Conservation (phyloP, 2,797 vertebrate species). For the Morus bassanus region DNA sequence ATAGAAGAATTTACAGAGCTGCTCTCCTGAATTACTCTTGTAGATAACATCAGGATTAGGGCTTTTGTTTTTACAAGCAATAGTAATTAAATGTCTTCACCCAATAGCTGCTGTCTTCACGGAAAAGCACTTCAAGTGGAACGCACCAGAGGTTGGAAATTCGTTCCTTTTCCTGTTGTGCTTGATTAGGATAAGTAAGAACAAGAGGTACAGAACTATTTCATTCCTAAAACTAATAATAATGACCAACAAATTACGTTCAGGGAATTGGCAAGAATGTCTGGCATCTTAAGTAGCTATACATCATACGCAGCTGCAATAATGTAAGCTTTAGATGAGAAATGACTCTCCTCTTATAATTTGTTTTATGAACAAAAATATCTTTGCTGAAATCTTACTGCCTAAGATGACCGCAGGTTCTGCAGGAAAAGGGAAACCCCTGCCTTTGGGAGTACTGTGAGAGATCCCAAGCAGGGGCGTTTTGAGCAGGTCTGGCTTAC, state of each 20-base stretch:
- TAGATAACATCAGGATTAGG: neutral
- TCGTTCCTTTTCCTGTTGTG: neutral
- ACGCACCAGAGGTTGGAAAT: neutral
- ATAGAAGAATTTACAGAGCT: too few relatives aligned
- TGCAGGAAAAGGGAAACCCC: neutral
- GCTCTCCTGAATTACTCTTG: neutral
- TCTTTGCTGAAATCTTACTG: neutral
- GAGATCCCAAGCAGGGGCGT: neutral
- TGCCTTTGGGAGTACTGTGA: neutral
- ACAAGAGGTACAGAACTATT: neutral
- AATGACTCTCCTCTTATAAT: neutral
- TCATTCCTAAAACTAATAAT: neutral
- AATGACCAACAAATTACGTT: neutral
- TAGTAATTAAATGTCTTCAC: neutral
- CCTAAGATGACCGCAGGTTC: neutral
- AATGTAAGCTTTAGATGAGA: neutral
- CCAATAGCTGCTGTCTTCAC: neutral
- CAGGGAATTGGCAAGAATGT: neutral
- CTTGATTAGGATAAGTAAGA: neutral
- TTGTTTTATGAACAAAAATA: neutral
- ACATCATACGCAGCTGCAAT: neutral
- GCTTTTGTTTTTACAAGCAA: neutral
- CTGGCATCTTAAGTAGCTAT: neutral
- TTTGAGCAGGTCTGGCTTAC: neutral
- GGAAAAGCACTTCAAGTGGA: neutral